Conservation (phyloP, 2,113 vertebrate species). For the Sebastes schlegelii region DNA sequence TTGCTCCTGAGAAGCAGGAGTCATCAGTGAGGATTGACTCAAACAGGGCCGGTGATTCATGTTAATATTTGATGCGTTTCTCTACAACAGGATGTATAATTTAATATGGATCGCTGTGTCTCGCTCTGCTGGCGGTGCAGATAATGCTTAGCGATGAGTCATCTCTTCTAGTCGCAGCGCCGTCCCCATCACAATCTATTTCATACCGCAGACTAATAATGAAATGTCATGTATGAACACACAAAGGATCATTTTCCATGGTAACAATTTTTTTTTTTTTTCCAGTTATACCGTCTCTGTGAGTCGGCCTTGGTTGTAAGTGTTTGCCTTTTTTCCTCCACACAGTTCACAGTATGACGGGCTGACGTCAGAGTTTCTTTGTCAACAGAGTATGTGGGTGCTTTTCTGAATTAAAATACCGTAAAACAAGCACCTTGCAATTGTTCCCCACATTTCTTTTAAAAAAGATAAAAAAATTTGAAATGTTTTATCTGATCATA, state of each 20-base stretch:
- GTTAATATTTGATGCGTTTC: constrained; percentile 52
- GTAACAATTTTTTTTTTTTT: background rate
- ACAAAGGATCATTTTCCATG: constrained; percentile 10
- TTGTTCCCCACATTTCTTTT: background rate
- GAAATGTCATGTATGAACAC: constrained; percentile 40
- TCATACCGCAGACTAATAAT: constrained; percentile 32
- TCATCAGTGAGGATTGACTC: constrained; percentile 13
- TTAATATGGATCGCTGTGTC: constrained; percentile 49
- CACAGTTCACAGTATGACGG: background rate
- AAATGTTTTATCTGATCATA: too few species aligned
- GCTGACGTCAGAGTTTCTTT: too few species aligned
- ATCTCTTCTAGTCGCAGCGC: constrained; percentile 36
- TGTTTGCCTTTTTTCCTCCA: background rate
- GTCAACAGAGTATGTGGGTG: background rate
- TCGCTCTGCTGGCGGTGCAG: constrained; percentile 53
- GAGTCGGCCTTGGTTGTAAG: background rate
- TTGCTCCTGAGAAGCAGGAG: constrained; percentile 29
- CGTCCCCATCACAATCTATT: constrained; percentile 31
- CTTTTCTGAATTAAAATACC: background rate
- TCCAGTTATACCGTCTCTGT: background rate
- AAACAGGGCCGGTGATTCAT: constrained; percentile 29
- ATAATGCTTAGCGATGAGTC: constrained; percentile 57
- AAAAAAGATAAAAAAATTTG: too few species aligned
- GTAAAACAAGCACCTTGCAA: background rate
- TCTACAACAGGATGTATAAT: constrained; percentile 59